Evolutionary conservation across 35 echinoderm and acorn worm species (phyloP), one percentile per base, ranked within the genome.

Genomic region (Strongylocentrotus purpuratus): DNA sequence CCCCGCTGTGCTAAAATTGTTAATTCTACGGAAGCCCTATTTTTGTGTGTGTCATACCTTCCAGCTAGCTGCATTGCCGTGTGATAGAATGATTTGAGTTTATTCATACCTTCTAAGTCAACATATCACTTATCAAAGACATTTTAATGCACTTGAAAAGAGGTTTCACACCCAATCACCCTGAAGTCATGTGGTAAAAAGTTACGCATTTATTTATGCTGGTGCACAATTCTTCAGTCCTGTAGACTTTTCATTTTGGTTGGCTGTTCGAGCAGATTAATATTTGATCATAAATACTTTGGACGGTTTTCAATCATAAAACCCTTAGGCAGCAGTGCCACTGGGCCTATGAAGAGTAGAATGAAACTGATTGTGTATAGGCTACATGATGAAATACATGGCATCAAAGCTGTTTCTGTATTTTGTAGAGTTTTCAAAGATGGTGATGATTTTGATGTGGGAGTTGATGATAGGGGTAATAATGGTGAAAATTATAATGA

Each of bases 181-280:
- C 28, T 78, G 65, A 78, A 78, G 65, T 78, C 65, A 78, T 78
- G 65, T 78, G 65, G 65, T 22, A 78, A 78, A 78, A n/a, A n/a
- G 65, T 22, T 28, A 28, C 20, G 20, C 7, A 78, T n/a, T 78
- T 8, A 78, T 78, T 78, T 28, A 28, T n/a, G 22, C 65, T 78
- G 65, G 22, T 78, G 20, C 65, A 78, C 65, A 28, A 28, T 78
- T 78, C 65, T 78, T 28, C 18, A 78, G 28, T 28, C 2, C 65
- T n/a, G n/a, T 78, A 78, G 50, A 55, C 50, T 78, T 78, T 78
- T 2, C 61, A 78, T 78, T 78, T 78, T n/a, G 8, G 20, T 78
- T 25, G 18, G 5, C 25, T 71, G 61, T 71, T 78, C 7, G 65
- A 28, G 65, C 18, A 7, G 2, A 78, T 78, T 78, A 7, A 78